Evolutionary conservation across 2,113 vertebrate genomes (phyloP).

Genomic region (Rynchops niger): DNA sequence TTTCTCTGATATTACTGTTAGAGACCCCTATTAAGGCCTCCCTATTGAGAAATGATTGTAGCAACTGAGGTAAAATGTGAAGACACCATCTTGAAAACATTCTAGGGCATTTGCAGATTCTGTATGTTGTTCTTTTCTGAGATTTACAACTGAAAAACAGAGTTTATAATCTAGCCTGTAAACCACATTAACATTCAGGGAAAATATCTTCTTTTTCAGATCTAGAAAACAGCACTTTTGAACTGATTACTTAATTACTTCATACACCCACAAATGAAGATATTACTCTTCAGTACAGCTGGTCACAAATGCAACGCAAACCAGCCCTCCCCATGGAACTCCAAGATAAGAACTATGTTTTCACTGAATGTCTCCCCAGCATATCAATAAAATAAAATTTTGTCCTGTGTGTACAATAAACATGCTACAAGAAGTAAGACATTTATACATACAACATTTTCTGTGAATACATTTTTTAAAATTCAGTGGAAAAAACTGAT

Average conservation of each 20-base stretch:
- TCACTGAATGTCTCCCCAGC: neutral
- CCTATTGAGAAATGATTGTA: neutral
- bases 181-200: conserved; percentile 35
- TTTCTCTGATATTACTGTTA: neutral
- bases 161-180: conserved; percentile 15
- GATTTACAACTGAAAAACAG: neutral
- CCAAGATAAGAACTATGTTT: neutral
- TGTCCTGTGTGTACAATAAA: neutral
- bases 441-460: neutral
- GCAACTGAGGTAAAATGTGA: neutral
- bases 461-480: neutral
- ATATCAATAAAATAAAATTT: neutral
- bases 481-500: neutral
- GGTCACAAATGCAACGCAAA: conserved; percentile 24
- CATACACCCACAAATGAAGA: conserved; percentile 37
- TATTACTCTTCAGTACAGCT: conserved; percentile 33
- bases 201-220: conserved; percentile 26
- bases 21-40: neutral
- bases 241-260: conserved; percentile 63
- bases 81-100: neutral
- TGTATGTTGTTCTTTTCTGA: neutral
- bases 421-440: neutral
- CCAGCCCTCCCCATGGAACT: neutral
- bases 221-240: conserved; percentile 49
- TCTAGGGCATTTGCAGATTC: neutral